Base-by-base conservation (phyloP, 2,797 vertebrate genomes). In the Microhierax caerulescens region DNA sequence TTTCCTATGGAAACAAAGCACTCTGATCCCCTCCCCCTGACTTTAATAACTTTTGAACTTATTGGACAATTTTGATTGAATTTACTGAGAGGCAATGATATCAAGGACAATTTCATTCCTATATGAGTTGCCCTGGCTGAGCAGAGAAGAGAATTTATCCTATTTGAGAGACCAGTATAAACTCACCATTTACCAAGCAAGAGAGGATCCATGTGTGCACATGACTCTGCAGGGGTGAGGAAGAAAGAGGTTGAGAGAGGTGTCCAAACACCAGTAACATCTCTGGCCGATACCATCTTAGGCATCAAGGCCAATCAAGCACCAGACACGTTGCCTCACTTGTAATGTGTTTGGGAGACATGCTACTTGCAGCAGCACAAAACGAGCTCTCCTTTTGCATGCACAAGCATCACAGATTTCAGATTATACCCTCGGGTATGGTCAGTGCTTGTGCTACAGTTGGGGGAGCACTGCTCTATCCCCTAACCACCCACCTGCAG, bases 21-120 rank as follows among this genome's bases (percentile, higher is more conserved):
- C 32, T 75, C 59, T 23, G 7, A 41, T 45, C 18, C 3, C 13
- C 14, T 70, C 3, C 5, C 2, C 4, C 8, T 2, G 1, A 11
- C 43, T 70, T 77, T 10, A 82, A 60, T 64, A 67, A 63, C 19
- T 67, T 95, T 72, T 67, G 28, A 92, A 76, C 5, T 78, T 79
- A 30, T 1, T 67, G 32, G 25, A 14, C n/a, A 67, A 63, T 79
- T 95, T 73, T 91, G 36, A 90, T 77, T 85, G 30, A n/a, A 76
- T 91, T 90, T 87, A 74, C 50, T 17, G 27, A 57, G 50, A 59
- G 10, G 11, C 70, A 85, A 45, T 27, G 27, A 36, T 48, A 67
- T 27, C 63, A 53, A 88, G 80, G 36, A 48, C 2, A 1, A n/a
- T 41, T 90, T 34, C 15, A 76, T 30, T 74, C 51, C 27, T 15